These are phyloP conservation scores for Vanacampus margaritifer DNA, from an alignment of 2,113 vertebrate species.

Conservation along the genomic window DNA sequence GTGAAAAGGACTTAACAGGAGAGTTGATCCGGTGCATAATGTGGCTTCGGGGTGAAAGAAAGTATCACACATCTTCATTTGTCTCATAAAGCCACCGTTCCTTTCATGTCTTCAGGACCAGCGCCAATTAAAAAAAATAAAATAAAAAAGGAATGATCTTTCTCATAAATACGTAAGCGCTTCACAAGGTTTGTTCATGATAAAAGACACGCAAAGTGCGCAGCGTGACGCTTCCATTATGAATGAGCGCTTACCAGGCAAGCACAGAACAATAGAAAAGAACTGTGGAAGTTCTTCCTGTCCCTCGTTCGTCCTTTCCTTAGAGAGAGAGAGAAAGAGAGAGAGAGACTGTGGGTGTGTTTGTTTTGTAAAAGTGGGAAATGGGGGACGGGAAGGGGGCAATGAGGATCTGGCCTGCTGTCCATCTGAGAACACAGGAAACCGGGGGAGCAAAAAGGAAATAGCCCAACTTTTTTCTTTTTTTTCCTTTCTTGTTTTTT, in stretches of 20 bases:
- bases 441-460: slow-evolving; percentile 32
- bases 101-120: slow-evolving; percentile 18
- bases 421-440: slow-evolving; percentile 43
- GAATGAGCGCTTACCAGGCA: slow-evolving; percentile 21
- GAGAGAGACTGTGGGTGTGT: slow-evolving; percentile 24
- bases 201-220: neutral
- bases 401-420: slow-evolving; percentile 14
- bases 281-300: slow-evolving; percentile 30
- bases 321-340: neutral
- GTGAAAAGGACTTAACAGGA: too few species aligned
- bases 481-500: too few species aligned
- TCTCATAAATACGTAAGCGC: neutral
- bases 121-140: neutral
- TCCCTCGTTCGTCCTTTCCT: slow-evolving; percentile 24
- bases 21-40: too few species aligned
- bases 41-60: too few species aligned
- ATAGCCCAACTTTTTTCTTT: slow-evolving; percentile 22
- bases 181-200: neutral
- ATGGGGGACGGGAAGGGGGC: slow-evolving; percentile 9
- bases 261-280: slow-evolving; percentile 49
- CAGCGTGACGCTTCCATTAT: slow-evolving; percentile 35
- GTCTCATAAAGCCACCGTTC: neutral
- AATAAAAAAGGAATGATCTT: slow-evolving; percentile 9
- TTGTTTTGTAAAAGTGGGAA: slow-evolving; percentile 14
- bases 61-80: neutral